phyloP scores from a whole-genome alignment of 2,113 vertebrate species.

The Paramormyrops kingsleyae region DNA sequence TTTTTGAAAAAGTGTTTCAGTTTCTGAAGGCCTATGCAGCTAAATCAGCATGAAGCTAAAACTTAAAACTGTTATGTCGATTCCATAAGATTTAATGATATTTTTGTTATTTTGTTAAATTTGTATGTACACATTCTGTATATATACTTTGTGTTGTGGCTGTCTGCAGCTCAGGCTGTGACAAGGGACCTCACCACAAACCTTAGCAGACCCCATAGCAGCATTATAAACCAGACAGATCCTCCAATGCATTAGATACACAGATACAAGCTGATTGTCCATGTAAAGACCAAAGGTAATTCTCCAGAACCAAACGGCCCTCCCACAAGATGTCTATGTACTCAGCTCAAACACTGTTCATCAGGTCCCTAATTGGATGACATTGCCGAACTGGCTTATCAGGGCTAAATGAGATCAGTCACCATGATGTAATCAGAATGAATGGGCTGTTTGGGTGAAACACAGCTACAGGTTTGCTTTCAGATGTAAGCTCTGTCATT shows the following conservation, averaged over 20 bases:
- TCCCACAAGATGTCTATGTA: neutral
- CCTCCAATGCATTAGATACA: neutral
- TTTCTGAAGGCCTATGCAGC: neutral
- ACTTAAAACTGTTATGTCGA: neutral
- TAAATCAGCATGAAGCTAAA: neutral
- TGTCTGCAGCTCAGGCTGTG: neutral
- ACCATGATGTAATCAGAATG: constrained; percentile 26
- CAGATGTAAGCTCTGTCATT: neutral
- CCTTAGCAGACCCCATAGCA: neutral
- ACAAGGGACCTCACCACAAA: neutral
- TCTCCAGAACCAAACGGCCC: neutral
- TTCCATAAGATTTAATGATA: neutral
- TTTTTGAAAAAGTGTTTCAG: neutral
- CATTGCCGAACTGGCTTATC: constrained; percentile 29
- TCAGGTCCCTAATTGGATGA: constrained; percentile 55
- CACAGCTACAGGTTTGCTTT: neutral
- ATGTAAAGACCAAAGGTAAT: neutral
- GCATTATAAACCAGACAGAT: neutral
- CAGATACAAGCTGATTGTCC: neutral
- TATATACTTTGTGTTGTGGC: neutral
- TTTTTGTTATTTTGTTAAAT: neutral
- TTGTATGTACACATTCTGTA: neutral
- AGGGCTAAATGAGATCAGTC: constrained; percentile 28
- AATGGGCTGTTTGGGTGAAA: neutral
- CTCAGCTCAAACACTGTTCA: constrained; percentile 36